phyloP scores from a whole-genome alignment of 2,113 vertebrate genomes.

The Paradoxurus hermaphroditus region DNA sequence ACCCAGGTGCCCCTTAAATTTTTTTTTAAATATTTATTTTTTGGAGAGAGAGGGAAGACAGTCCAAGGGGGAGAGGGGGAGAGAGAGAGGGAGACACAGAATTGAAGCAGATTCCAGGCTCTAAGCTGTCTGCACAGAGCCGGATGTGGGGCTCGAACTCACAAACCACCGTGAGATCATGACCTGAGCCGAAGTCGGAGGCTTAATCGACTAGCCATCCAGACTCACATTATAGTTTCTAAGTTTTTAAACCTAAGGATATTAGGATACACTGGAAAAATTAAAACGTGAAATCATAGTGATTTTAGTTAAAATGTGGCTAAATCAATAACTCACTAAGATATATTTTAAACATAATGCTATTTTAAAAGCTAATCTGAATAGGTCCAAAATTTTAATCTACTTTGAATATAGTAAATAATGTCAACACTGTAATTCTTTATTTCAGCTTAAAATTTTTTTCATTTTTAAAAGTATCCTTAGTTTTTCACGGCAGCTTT shows the following conservation, averaged over 20 bases:
- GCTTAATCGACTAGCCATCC: no score
- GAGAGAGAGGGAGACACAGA: no score
- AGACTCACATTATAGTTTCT: not conserved
- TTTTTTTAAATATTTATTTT: no score
- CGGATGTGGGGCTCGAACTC: no score
- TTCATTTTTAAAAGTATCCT: conserved; percentile 31
- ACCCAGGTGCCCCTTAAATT: no score
- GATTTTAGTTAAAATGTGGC: not conserved
- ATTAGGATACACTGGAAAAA: not conserved
- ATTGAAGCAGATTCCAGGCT: no score
- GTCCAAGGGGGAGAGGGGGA: no score
- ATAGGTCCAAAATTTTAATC: conserved; percentile 11
- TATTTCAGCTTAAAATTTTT: not conserved
- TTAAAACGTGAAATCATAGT: conserved; percentile 22
- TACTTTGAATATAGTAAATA: conserved; percentile 21
- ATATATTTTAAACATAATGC: not conserved
- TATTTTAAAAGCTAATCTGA: conserved; percentile 16
- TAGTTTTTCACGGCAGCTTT: not conserved
- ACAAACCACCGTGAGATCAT: no score
- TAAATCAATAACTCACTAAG: not conserved
- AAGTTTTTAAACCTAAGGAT: conserved; percentile 15
- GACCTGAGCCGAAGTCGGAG: no score
- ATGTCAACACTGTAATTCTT: not conserved
- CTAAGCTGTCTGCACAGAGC: no score
- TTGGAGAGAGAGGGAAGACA: no score